Conservation (phyloP, 2,797 vertebrate genomes). For the Poeciliopsis gracilis region DNA sequence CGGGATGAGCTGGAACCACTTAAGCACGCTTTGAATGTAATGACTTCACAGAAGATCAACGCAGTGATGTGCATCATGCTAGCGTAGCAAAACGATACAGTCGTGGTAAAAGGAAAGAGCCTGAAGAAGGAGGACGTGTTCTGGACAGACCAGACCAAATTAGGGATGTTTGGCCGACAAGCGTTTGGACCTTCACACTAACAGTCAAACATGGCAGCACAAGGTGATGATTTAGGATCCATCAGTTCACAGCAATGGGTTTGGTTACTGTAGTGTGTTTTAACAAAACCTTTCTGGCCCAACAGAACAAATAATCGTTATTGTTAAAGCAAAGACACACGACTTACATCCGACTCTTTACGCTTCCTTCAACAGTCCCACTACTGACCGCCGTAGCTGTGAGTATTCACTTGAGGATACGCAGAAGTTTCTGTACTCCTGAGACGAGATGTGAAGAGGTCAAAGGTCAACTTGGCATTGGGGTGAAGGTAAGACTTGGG, state of each 20-base stretch:
- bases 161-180: not conserved
- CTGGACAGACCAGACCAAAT: not conserved
- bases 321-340: not conserved
- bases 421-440: not conserved
- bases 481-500: not conserved
- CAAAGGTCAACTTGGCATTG: not conserved
- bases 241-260: not conserved
- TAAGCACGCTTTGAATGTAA: constrained; percentile 11
- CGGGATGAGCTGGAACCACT: constrained; percentile 5
- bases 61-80: not conserved
- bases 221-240: not conserved
- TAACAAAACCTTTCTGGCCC: not conserved
- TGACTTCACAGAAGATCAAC: constrained; percentile 16
- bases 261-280: not conserved
- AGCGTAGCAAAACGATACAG: constrained; percentile 16
- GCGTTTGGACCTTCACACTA: not conserved
- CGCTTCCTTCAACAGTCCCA: too few species aligned
- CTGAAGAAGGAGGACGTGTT: not conserved
- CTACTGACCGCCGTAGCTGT: too few species aligned
- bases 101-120: not conserved
- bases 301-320: not conserved
- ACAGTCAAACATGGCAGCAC: not conserved
- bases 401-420: not conserved
- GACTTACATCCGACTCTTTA: too few species aligned
- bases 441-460: not conserved